A percentile compares a stretch with the other conserved stretches of the same genome.
Evolutionary conservation across 2,888 invertebrate genomes (phyloP).

Genomic region (Drosophila greeni): DNA sequence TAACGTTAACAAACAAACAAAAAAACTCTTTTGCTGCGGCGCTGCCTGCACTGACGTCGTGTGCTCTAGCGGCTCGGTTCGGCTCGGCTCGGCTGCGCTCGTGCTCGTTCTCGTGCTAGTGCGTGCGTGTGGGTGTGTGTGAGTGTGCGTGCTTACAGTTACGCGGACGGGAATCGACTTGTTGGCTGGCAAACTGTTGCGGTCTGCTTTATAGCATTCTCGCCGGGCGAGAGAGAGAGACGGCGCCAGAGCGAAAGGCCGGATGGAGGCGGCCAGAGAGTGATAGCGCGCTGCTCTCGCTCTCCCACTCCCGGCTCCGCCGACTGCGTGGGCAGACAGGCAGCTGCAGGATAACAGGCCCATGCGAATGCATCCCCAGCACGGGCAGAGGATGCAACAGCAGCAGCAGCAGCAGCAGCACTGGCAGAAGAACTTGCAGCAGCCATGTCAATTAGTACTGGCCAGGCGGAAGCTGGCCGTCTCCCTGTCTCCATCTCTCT

Average conservation of each 20-base stretch:
- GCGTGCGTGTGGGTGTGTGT: background rate
- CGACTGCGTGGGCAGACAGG: slow-evolving; percentile 59
- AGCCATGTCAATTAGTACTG: slow-evolving; percentile 34
- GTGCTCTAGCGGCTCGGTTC: slow-evolving; percentile 4
- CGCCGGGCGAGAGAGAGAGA: slow-evolving; percentile 8
- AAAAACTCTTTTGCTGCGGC: slow-evolving; percentile 13
- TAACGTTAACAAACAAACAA: slow-evolving; percentile 22
- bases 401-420: background rate
- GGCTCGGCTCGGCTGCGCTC: slow-evolving; percentile 14
- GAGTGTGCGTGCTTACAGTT: slow-evolving; percentile 55
- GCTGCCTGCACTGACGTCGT: slow-evolving; percentile 8
- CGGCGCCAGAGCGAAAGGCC: slow-evolving; percentile 10
- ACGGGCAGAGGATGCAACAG: slow-evolving; percentile 11
- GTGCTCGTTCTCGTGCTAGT: no score
- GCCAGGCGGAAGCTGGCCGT: slow-evolving; percentile 10
- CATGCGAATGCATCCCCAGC: slow-evolving; percentile 11
- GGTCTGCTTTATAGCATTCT: slow-evolving; percentile 59
- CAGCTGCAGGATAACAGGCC: slow-evolving; percentile 14
- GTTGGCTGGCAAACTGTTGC: slow-evolving; percentile 39
- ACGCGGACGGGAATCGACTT: slow-evolving; percentile 65
- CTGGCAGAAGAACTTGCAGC: slow-evolving; percentile 9
- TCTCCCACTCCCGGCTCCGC: slow-evolving; percentile 2
- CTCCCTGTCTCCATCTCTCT: slow-evolving; percentile 1
- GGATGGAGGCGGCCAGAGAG: slow-evolving; percentile 29
- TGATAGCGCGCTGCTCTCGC: slow-evolving; percentile 4